Base-by-base conservation (phyloP, 2,113 vertebrate genomes). In the Orientallactaga bullata region DNA sequence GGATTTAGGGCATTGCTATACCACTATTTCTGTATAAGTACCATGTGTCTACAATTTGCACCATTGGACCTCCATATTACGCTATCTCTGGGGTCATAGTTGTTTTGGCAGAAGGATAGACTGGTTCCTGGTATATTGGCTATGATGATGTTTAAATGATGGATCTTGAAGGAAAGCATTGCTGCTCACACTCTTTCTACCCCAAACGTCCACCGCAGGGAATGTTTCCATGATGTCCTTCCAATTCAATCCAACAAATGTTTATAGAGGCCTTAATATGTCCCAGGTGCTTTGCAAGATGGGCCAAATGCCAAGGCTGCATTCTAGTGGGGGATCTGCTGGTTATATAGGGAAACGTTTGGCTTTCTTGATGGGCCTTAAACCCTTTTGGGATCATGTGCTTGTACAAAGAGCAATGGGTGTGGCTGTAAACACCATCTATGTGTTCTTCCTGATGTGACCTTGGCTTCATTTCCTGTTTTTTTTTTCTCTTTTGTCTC, bases 201-300 rank as follows among this genome's bases (percentile, higher is more conserved):
- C 82, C 35, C 47, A 35, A 92, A 5, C 61, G 74, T 89, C 66
- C 39, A 68, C n/a, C 83, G 47, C 47, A 81, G 89, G 84, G 63
- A 81, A 37, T 91, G n/a, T 90, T 96, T 91, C 79, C 90, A 23
- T n/a, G 68, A 11, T 81, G 76, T 94, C 72, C 89, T 95, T 87
- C 60, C 32, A 69, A 28, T 83, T 91, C 55, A 81, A 39, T 61
- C 3, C 4, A 89, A 42, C 65, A 89, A 39, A 80, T 47, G 81
- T 92, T 93, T 92, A 95, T 71, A 83, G 79, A 82, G 89, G 74
- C 18, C 61, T 94, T 94, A 74, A 90, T 90, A 69, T 35, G 61
- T 89, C 93, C 91, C 88, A 95, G 93, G 91, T 96, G 79, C 55
- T 68, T 37, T 51, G 68, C n/a, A 30, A 72, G 61, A 47, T 81